Conservation (phyloP, 2,113 vertebrate genomes). For the Megalops atlanticus region DNA sequence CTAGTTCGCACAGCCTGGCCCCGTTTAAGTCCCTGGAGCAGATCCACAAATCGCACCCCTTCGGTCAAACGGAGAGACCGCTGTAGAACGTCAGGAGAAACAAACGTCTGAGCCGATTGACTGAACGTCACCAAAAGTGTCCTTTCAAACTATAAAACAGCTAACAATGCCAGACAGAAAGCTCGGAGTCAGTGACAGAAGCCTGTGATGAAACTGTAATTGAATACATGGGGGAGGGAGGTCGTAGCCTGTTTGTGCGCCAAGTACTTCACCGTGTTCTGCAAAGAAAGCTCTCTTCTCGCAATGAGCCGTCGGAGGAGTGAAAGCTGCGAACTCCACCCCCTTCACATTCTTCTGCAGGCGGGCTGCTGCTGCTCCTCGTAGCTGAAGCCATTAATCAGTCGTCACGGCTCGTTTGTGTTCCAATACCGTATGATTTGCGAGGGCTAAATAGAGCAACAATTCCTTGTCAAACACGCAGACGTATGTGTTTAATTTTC, state of each 20-base stretch:
- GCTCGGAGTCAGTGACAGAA: background rate
- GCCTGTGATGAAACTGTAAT: background rate
- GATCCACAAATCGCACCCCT: conserved; percentile 31
- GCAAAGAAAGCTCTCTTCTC: conserved; percentile 50
- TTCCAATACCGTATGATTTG: background rate
- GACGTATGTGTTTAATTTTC: background rate
- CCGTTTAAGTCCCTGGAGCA: conserved; percentile 28
- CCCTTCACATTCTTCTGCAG: conserved; percentile 65
- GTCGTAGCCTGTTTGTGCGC: background rate
- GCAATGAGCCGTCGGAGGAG: conserved; percentile 58
- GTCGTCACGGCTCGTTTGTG: conserved; percentile 33
- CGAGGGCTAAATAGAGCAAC: background rate
- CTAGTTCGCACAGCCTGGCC: conserved; percentile 53
- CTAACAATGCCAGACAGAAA: background rate
- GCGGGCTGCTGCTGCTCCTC: conserved; percentile 44
- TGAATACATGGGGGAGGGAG: background rate
- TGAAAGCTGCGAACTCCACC: conserved; percentile 70
- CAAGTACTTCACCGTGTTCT: conserved; percentile 39
- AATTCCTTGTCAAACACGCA: background rate
- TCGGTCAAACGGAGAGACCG: background rate
- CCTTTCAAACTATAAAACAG: background rate
- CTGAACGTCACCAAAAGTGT: background rate
- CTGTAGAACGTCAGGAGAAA: background rate
- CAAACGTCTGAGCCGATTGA: background rate
- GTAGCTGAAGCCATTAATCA: conserved; percentile 50